Percentiles rank a stretch among this genome's conserved stretches.
Conservation (phyloP, 2,888 invertebrate genomes). For the Oligia strigilis region DNA sequence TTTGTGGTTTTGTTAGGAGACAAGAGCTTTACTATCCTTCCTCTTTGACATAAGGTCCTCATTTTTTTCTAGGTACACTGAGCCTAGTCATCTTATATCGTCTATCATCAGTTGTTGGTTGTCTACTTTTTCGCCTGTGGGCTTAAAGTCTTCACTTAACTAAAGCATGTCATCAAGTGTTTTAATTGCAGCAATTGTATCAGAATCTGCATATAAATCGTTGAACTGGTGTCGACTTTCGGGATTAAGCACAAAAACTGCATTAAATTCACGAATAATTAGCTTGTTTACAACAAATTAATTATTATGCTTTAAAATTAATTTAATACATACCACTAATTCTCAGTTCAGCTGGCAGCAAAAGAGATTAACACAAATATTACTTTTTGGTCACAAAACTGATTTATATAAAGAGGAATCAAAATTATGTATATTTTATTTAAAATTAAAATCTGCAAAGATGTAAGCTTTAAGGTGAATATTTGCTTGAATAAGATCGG, state of each 20-base stretch:
- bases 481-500: neutral
- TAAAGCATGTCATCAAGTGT: neutral
- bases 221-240: neutral
- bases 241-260: constrained; percentile 11
- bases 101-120: neutral
- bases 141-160: neutral
- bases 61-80: neutral
- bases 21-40: neutral
- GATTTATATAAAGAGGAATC: constrained; percentile 29
- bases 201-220: constrained; percentile 4
- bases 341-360: constrained; percentile 63
- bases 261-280: constrained; percentile 9
- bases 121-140: too few species aligned
- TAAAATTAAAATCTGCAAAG: constrained; percentile 7
- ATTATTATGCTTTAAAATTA: constrained; percentile 46
- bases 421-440: constrained; percentile 31
- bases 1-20: neutral
- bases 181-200: neutral
- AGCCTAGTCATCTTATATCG: neutral
- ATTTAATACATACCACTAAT: constrained; percentile 60
- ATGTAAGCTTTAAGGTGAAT: neutral
- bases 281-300: constrained; percentile 15
- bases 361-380: constrained; percentile 61
- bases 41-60: neutral
- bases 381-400: constrained; percentile 52